Percentiles rank a stretch among this genome's conserved stretches.
Conservation (phyloP, 2,888 invertebrate species). For the Steromphala cineraria region DNA sequence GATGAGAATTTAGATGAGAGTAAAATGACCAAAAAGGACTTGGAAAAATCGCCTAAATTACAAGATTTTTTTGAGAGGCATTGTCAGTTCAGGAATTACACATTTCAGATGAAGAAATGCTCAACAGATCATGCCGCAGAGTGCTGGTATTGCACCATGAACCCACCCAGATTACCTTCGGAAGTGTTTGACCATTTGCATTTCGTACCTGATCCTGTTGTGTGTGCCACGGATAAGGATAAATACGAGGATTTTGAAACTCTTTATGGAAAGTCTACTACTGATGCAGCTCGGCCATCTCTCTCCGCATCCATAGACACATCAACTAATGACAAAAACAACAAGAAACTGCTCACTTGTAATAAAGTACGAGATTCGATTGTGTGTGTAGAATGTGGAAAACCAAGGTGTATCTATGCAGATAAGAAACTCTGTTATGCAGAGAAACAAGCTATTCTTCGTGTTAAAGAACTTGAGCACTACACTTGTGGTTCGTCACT, state of each 20-base stretch:
- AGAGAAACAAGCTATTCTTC: background rate
- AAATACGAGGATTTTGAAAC: background rate
- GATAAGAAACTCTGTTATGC: background rate
- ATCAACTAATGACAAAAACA: background rate
- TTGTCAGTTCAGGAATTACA: background rate
- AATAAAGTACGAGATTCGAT: background rate
- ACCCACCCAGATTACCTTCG: background rate
- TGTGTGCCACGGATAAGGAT: background rate
- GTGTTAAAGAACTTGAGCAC: too few species aligned
- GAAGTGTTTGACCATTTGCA: background rate
- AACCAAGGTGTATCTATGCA: background rate
- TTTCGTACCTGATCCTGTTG: slow-evolving; percentile 18
- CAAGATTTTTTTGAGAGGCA: slow-evolving; percentile 6
- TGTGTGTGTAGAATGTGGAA: slow-evolving; percentile 15
- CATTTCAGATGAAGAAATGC: slow-evolving; percentile 18
- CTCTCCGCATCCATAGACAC: background rate
- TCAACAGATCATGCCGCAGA: background rate
- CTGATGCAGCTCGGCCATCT: background rate
- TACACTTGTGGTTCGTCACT: slow-evolving; percentile 13
- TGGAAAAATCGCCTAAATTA: background rate
- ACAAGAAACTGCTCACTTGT: background rate
- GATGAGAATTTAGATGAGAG: background rate
- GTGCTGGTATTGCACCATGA: too few species aligned
- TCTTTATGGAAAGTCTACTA: slow-evolving; percentile 11
- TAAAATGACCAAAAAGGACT: background rate